Evolutionary conservation across 2,113 vertebrate genomes (phyloP).

Genomic region (Syngnathus floridae): DNA sequence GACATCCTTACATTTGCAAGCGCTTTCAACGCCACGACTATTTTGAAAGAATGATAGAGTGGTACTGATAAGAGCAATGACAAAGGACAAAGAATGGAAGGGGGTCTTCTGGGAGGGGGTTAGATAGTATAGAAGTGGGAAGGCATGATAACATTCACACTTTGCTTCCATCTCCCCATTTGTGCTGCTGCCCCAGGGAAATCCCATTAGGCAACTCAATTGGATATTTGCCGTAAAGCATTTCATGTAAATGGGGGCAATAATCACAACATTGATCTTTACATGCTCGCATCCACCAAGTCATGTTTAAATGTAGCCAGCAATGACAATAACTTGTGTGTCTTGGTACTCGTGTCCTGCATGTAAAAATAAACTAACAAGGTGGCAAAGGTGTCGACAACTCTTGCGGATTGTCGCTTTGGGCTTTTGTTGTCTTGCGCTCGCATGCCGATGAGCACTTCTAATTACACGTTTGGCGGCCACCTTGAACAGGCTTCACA

Average conservation of each 20-base stretch:
- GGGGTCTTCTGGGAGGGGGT: constrained; percentile 39
- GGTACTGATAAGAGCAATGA: constrained; percentile 71
- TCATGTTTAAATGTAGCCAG: background rate
- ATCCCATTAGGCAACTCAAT: constrained; percentile 62
- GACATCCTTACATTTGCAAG: constrained; percentile 71
- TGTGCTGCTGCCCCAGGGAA: constrained; percentile 55
- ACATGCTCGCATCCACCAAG: background rate
- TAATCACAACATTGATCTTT: background rate
- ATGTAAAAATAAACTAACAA: constrained; percentile 67
- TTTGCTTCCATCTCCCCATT: constrained; percentile 69
- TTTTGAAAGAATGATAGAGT: constrained; percentile 73
- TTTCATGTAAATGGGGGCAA: constrained; percentile 4
- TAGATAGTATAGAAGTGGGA: constrained; percentile 65
- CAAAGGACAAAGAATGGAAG: constrained; percentile 63
- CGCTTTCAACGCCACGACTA: constrained; percentile 58
- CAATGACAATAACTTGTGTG: background rate
- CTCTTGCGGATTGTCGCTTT: constrained; percentile 51
- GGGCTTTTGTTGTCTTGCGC: constrained; percentile 60
- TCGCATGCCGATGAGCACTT: constrained; percentile 54
- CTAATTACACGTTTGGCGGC: constrained; percentile 60
- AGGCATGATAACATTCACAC: constrained; percentile 70
- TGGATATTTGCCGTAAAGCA: constrained; percentile 11
- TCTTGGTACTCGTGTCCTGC: background rate
- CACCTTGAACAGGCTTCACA: constrained; percentile 60
- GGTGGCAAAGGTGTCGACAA: constrained; percentile 49